These are phyloP conservation scores for Acyrthosiphon pisum DNA, from an alignment of 1,140 invertebrate genomes.

Conservation along the genomic window DNA sequence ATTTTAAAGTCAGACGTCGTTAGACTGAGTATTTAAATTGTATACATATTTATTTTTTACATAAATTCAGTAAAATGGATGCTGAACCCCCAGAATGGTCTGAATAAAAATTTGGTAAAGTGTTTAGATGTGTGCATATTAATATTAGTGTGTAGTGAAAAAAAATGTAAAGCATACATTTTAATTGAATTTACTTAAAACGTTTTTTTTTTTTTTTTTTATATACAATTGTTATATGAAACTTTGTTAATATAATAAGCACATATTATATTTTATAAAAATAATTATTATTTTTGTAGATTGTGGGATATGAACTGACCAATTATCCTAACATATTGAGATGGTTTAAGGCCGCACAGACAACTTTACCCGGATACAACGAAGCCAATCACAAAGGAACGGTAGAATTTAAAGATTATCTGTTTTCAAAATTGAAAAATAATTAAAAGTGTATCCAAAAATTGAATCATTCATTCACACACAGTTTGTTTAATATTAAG, in stretches of 20 bases:
- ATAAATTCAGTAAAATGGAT: neutral
- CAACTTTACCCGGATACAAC: neutral
- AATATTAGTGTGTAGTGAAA: too few species aligned
- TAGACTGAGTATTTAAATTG: neutral
- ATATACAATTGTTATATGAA: too few species aligned
- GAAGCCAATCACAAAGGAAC: conserved; percentile 39
- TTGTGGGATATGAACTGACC: conserved; percentile 33
- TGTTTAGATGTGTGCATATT: too few species aligned
- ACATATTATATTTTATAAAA: neutral
- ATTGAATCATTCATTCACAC: neutral
- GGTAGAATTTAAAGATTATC: neutral
- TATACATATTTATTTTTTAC: neutral
- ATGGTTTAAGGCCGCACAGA: conserved; percentile 14
- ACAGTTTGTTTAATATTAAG: neutral
- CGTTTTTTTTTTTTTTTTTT: neutral
- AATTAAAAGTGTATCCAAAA: neutral
- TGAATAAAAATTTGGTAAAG: neutral
- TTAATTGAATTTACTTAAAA: neutral
- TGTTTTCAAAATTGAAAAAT: neutral
- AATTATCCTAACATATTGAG: conserved; percentile 11
- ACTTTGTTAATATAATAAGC: too few species aligned
- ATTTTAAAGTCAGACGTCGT: neutral
- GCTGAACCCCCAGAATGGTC: neutral
- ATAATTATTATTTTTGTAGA: neutral
- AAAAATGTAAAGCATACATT: neutral